Evolutionary conservation across 1,140 invertebrate genomes (phyloP).

Genomic region (Hormaphis cornu): DNA sequence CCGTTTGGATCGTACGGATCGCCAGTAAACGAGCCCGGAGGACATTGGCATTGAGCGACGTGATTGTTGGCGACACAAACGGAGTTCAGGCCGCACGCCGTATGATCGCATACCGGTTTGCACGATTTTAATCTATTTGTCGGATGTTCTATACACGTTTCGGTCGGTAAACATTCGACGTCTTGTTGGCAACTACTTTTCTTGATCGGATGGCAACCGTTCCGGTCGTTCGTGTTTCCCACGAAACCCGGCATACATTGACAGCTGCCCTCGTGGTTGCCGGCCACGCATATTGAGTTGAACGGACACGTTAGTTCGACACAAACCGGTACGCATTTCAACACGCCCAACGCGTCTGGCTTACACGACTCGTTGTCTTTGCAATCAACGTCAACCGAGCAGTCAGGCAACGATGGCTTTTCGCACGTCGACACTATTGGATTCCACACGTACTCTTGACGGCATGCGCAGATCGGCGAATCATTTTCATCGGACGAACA

Average conservation of each 20-base stretch:
- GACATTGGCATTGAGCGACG: conserved; percentile 67
- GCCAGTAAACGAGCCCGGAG: conserved; percentile 57
- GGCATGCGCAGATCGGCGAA: conserved; percentile 65
- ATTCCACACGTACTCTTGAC: conserved; percentile 68
- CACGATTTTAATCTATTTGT: conserved; percentile 79
- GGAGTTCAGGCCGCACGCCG: conserved; percentile 72
- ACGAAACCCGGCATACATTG: conserved; percentile 67
- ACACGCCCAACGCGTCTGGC: conserved; percentile 71
- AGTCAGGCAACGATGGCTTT: conserved; percentile 74
- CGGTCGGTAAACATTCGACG: conserved; percentile 58
- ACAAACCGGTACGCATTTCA: conserved; percentile 70
- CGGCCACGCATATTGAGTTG: conserved; percentile 70
- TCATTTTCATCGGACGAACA: conserved; percentile 57
- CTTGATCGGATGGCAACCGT: conserved; percentile 61
- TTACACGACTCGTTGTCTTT: conserved; percentile 56
- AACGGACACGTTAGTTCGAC: conserved; percentile 67
- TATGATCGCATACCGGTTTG: conserved; percentile 53
- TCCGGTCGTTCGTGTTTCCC: conserved; percentile 77
- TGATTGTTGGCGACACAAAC: conserved; percentile 67
- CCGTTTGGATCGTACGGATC: conserved; percentile 51
- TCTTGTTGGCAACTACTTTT: conserved; percentile 43
- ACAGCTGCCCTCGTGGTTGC: conserved; percentile 69
- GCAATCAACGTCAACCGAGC: conserved; percentile 62
- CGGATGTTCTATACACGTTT: conserved; percentile 47
- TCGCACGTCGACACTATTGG: conserved; percentile 68